Base-by-base conservation (phyloP, 2,797 vertebrate species). In the Chelonia mydas region DNA sequence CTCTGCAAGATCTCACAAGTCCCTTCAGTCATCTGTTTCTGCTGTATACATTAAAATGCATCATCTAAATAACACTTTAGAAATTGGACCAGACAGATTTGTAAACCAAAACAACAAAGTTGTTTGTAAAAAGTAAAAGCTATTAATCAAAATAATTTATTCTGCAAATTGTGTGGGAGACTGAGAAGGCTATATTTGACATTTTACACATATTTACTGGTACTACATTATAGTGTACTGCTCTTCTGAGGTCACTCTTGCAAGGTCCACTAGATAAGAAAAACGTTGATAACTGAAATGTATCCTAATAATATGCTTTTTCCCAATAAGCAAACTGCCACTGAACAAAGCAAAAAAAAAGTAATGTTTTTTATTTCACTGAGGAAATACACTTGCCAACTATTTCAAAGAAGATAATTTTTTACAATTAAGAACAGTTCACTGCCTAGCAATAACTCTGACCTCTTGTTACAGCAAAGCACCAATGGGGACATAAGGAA, bases 361-460 rank as follows among this genome's bases (percentile, higher is more conserved):
- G 80, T 78, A 86, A 28, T 61, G 83, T 77, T 51, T 88, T 87
- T 72, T 91, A 45, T 89, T 49, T 81, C 54, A 90, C 4, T 37
- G 86, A 94, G 94, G 90, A 97, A 97, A 95, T 91, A 55, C 27
- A 57, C 53, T 57, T 82, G 54, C 54, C 54, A 82, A 55, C 6
- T 54, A 57, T 91, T 92, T 92, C 96, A 97, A 92, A 92, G 93
- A 90, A 94, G 54, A 95, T 81, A 50, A 82, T 79, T 97, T 96
- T 95, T 89, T 90, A 95, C 95, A 96, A 96, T 95, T 96, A 97
- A 97, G 94, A 95, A 82, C 80, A 95, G 81, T 81, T 90, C 96
- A 96, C 96, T 97, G 95, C 96, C 72, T 95, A 88, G 95, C 86
- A 65, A 1, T n/a, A 94, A 95, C 37, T 6, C 90, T 87, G 85